phyloP scores from a whole-genome alignment of 2,888 invertebrate genomes.

The Syritta pipiens region DNA sequence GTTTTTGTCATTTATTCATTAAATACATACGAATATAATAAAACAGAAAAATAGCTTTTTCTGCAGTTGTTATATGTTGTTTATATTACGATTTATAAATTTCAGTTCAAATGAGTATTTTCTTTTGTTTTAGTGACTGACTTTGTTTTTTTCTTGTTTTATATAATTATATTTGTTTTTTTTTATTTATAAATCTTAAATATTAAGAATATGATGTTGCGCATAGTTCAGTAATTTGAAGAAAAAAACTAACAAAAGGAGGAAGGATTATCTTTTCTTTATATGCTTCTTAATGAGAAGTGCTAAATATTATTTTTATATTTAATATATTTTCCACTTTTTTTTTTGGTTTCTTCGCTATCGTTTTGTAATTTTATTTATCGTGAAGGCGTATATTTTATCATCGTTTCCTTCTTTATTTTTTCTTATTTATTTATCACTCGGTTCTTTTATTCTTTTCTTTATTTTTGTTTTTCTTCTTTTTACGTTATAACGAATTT shows the following conservation, averaged over 20 bases:
- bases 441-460: too few relatives aligned
- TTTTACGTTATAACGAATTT: slow-evolving; percentile 60
- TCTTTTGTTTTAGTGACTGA: slow-evolving; percentile 23
- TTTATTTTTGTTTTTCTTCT: slow-evolving; percentile 43
- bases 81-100: slow-evolving; percentile 19
- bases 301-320: slow-evolving; percentile 25
- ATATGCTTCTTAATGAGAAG: slow-evolving; percentile 23
- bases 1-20: background rate
- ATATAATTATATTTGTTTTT: background rate
- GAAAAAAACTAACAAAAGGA: slow-evolving; percentile 39
- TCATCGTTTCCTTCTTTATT: too few relatives aligned
- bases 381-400: slow-evolving; percentile 52
- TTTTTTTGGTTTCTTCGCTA: slow-evolving; percentile 33
- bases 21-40: slow-evolving; percentile 28
- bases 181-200: slow-evolving; percentile 53
- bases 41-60: slow-evolving; percentile 24
- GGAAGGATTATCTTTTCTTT: slow-evolving; percentile 1
- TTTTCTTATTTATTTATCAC: slow-evolving; percentile 48
- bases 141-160: slow-evolving; percentile 6
- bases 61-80: slow-evolving; percentile 10
- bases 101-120: slow-evolving; percentile 32
- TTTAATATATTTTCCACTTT: background rate
- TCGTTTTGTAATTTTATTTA: slow-evolving; percentile 26
- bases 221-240: slow-evolving; percentile 51
- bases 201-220: slow-evolving; percentile 67